Percentiles rank a stretch among this genome's conserved stretches.
Evolutionary conservation across 2,888 invertebrate species (phyloP).

Genomic region (Nowickia ferox): DNA sequence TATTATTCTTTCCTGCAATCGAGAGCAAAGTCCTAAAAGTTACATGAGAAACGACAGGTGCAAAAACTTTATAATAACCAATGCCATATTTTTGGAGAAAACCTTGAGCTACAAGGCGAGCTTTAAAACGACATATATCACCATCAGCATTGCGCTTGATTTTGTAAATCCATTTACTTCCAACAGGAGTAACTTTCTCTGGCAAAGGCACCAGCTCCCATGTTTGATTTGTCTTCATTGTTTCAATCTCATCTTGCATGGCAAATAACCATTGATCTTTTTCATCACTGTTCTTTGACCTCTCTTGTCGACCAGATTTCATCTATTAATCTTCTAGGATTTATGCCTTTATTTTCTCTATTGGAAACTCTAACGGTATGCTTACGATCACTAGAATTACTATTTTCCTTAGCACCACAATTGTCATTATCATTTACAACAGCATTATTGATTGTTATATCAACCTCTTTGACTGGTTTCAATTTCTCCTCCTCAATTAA

Average conservation of each 20-base stretch:
- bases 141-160: conserved; percentile 57
- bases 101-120: conserved; percentile 61
- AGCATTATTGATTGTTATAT: not conserved
- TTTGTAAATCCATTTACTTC: conserved; percentile 73
- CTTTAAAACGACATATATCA: conserved; percentile 61
- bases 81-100: conserved; percentile 33
- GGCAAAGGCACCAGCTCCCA: conserved; percentile 69
- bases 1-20: too few relatives aligned
- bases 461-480: not conserved
- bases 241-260: conserved; percentile 48
- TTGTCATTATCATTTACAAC: not conserved
- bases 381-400: not conserved
- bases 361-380: not conserved
- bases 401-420: not conserved
- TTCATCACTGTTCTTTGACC: conserved; percentile 35
- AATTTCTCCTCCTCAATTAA: conserved; percentile 30
- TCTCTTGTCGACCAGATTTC: conserved; percentile 40
- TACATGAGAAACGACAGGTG: too few relatives aligned
- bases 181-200: conserved; percentile 68
- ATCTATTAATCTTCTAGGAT: conserved; percentile 51
- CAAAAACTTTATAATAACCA: too few relatives aligned
- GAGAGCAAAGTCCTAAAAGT: too few relatives aligned
- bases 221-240: conserved; percentile 24
- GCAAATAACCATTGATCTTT: conserved; percentile 33
- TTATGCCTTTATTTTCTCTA: conserved; percentile 55